phyloP scores from a whole-genome alignment of 2,888 invertebrate species.

The Drosophila anceps region DNA sequence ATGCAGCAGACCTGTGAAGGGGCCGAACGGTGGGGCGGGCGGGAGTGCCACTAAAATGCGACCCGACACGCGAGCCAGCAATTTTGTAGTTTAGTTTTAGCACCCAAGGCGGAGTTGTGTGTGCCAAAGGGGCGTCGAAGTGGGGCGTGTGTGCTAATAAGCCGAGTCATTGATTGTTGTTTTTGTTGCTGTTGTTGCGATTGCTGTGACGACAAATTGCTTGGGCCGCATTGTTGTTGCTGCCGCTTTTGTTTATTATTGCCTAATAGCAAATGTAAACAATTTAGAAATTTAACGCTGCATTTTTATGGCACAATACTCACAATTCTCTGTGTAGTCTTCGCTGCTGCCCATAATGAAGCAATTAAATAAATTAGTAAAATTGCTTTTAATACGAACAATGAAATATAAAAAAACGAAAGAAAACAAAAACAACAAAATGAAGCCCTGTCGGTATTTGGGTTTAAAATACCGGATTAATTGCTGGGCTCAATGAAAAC shows the following conservation, averaged over 20 bases:
- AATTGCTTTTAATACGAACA: conserved; percentile 34
- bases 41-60: conserved; percentile 58
- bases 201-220: conserved; percentile 54
- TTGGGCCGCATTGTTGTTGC: conserved; percentile 18
- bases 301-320: conserved; percentile 62
- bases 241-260: conserved; percentile 49
- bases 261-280: conserved; percentile 72
- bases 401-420: not conserved
- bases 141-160: conserved; percentile 62
- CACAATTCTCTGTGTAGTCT: conserved; percentile 16
- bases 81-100: conserved; percentile 77
- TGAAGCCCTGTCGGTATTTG: conserved; percentile 8
- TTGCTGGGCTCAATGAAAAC: conserved; percentile 40
- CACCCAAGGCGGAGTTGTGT: conserved; percentile 56
- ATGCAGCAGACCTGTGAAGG: conserved; percentile 7
- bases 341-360: conserved; percentile 42
- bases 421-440: not conserved
- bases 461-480: conserved; percentile 34
- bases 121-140: conserved; percentile 24
- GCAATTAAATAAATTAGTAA: conserved; percentile 58
- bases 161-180: conserved; percentile 61
- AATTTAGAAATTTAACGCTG: conserved; percentile 78
- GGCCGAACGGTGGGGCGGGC: not conserved
- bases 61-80: conserved; percentile 76
- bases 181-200: conserved; percentile 31